phyloP scores from a whole-genome alignment of 2,888 invertebrate genomes.

The Phortica okadai region DNA sequence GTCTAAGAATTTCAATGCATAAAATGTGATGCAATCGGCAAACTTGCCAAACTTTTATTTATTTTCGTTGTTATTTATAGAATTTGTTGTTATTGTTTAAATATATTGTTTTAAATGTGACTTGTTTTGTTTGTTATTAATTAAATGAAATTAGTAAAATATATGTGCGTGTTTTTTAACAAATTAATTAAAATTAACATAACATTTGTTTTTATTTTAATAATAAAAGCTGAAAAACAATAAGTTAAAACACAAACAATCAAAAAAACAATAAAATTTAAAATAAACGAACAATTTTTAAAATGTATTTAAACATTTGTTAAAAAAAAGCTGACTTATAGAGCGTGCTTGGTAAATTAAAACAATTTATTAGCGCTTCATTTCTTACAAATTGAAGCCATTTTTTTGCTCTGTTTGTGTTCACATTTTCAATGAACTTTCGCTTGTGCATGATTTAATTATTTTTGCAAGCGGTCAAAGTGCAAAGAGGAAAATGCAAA shows the following conservation, averaged over 20 bases:
- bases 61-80: constrained; percentile 39
- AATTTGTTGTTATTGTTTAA: not conserved
- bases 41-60: constrained; percentile 28
- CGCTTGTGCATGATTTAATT: constrained; percentile 11
- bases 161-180: no score
- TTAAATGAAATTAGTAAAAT: not conserved
- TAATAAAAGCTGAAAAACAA: no score
- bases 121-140: not conserved
- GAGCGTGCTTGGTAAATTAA: constrained; percentile 1
- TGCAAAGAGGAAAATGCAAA: not conserved
- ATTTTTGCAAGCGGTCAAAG: not conserved
- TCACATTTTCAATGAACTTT: not conserved
- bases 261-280: not conserved
- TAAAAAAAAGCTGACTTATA: constrained; percentile 12
- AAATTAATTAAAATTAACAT: no score
- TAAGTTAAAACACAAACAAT: not conserved
- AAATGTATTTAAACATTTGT: no score
- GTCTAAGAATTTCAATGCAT: constrained; percentile 65
- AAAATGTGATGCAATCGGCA: constrained; percentile 34
- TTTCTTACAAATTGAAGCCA: not conserved
- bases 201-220: no score
- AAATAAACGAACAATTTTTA: not conserved
- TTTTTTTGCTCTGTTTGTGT: not conserved
- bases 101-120: constrained; percentile 25
- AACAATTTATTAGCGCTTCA: constrained; percentile 18